A percentile compares a stretch with the other conserved stretches of the same genome.
Evolutionary conservation across 2,888 invertebrate species (phyloP).

Genomic region (Drosophila antonietae): DNA sequence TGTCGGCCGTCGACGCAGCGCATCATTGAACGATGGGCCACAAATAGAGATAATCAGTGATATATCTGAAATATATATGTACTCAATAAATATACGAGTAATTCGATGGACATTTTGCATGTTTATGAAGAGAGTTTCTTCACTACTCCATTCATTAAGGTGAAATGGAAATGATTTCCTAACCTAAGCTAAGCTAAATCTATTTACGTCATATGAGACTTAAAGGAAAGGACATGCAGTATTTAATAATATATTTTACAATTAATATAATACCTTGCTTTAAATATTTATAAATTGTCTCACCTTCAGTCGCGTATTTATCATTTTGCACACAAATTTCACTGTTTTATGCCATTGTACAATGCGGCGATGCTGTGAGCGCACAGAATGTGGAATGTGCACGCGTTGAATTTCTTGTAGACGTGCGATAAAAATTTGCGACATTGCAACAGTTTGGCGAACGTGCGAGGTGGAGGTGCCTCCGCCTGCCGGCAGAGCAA

Average conservation of each 20-base stretch:
- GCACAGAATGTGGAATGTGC: slow-evolving; percentile 79
- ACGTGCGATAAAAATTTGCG: slow-evolving; percentile 84
- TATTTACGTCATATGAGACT: background rate
- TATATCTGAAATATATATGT: background rate
- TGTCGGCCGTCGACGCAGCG: slow-evolving; percentile 44
- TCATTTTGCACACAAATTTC: background rate
- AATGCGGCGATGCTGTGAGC: slow-evolving; percentile 56
- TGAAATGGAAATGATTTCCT: background rate
- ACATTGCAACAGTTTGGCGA: slow-evolving; percentile 81
- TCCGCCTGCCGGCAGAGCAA: slow-evolving; percentile 6
- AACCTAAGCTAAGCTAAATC: background rate
- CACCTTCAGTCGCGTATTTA: background rate
- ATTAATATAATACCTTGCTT: too few relatives aligned
- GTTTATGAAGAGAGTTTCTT: too few relatives aligned
- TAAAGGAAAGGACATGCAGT: background rate
- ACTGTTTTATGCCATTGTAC: slow-evolving; percentile 36
- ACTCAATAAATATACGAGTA: too few relatives aligned
- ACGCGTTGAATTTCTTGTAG: slow-evolving; percentile 82
- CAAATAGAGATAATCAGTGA: background rate
- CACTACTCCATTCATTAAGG: too few relatives aligned
- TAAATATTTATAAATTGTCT: too few relatives aligned
- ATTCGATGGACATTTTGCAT: too few relatives aligned
- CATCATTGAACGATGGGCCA: slow-evolving; percentile 40
- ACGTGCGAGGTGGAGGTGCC: slow-evolving; percentile 57
- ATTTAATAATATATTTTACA: background rate